Evolutionary conservation across 1,140 invertebrate species (phyloP).

Genomic region (Pantala flavescens): DNA sequence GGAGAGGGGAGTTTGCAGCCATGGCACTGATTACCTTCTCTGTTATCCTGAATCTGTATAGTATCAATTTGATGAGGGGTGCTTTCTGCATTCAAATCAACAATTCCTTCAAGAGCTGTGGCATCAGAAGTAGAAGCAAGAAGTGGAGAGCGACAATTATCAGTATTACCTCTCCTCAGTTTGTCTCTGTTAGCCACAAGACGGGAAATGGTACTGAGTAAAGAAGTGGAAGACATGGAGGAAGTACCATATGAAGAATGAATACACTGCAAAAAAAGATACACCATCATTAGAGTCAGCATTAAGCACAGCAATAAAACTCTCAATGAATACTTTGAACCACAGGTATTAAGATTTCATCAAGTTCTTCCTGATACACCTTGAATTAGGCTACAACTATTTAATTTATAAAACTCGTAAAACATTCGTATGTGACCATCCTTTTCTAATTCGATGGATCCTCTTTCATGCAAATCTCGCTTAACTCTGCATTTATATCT

Average conservation of each 20-base stretch:
- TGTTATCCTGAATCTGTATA: neutral
- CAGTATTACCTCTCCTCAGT: neutral
- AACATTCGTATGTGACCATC: too few species aligned
- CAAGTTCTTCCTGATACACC: too few species aligned
- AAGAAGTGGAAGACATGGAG: neutral
- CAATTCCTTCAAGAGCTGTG: neutral
- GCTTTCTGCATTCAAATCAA: neutral
- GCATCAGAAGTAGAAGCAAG: neutral
- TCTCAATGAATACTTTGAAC: too few species aligned
- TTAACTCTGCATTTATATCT: too few species aligned
- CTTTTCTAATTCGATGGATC: too few species aligned
- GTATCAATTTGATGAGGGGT: neutral
- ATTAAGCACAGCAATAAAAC: too few species aligned
- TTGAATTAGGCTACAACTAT: too few species aligned
- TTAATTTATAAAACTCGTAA: too few species aligned
- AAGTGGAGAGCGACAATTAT: neutral
- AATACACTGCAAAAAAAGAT: neutral
- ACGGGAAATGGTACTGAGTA: neutral
- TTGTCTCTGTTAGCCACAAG: neutral
- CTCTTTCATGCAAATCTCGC: too few species aligned
- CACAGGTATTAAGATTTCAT: too few species aligned
- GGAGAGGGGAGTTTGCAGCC: conserved; percentile 22
- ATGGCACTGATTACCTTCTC: neutral
- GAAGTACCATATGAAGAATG: neutral
- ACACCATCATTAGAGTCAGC: too few species aligned